phyloP scores from a whole-genome alignment of 2,888 invertebrate genomes.

The Coleophora deauratella region DNA sequence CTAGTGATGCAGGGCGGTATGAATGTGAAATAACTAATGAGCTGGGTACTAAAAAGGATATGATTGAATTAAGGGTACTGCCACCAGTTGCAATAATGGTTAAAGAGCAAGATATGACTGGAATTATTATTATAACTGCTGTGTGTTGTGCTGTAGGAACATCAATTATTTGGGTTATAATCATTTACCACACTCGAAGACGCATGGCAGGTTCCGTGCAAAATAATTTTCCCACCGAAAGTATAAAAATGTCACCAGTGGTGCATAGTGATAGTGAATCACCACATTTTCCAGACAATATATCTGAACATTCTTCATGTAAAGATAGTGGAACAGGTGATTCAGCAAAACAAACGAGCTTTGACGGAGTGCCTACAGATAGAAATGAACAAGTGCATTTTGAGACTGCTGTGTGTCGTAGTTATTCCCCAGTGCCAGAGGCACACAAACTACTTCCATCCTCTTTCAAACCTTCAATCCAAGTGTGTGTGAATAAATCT shows the following conservation, averaged over 20 bases:
- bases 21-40: constrained; percentile 93
- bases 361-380: constrained; percentile 71
- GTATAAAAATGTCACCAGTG: constrained; percentile 65
- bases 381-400: constrained; percentile 64
- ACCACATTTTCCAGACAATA: constrained; percentile 76
- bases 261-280: constrained; percentile 69
- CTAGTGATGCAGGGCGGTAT: constrained; percentile 88
- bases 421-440: constrained; percentile 66
- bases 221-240: constrained; percentile 52
- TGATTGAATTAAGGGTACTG: constrained; percentile 81
- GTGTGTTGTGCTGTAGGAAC: constrained; percentile 94
- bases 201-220: constrained; percentile 71
- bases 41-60: constrained; percentile 83
- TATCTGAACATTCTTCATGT: constrained; percentile 83
- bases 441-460: constrained; percentile 68
- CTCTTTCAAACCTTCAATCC: constrained; percentile 68
- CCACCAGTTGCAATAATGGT: constrained; percentile 73
- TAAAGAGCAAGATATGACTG: constrained; percentile 84
- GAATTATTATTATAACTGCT: constrained; percentile 91
- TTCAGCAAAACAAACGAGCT: constrained; percentile 82
- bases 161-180: constrained; percentile 92
- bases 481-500: constrained; percentile 70
- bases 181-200: constrained; percentile 89
- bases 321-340: constrained; percentile 89
- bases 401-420: constrained; percentile 55